Evolutionary conservation across 2,888 invertebrate species (phyloP), one percentile per base, ranked within the genome.

Genomic region (Noctua fimbriata): DNA sequence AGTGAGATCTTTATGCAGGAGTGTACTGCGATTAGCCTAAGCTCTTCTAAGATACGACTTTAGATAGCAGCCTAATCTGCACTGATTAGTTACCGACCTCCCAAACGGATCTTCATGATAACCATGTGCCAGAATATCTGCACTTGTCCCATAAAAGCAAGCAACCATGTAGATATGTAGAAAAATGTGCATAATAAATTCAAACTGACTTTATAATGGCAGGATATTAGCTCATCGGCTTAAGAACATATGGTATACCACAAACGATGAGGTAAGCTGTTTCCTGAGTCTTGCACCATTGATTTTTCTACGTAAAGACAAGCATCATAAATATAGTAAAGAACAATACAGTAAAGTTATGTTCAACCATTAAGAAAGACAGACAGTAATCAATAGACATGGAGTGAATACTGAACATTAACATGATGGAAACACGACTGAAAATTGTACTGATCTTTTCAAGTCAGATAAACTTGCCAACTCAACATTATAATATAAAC

Each of bases 201-300:
- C 67, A 70, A 73, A 79, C n/a, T 7, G 32, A 36, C 36, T 73
- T 49, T 49, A 58, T 76, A 76, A 76, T 58, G 73, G 18, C 84
- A 73, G 84, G 84, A 84, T 85, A 73, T 84, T 84, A 84, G 36
- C 75, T 84, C 85, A 84, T 76, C 75, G 75, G 47, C 10, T 65
- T 67, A 65, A 58, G 36, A 85, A 85, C 78, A 81, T 73, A 78
- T 75, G 85, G 87, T 72, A 41, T 44, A 66, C 73, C n/a, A 63
- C 36, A 58, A 66, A 36, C 69, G 63, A 84, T 81, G 75, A 78
- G 55, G 75, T 84, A 82, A 85, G 60, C 65, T 0, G 24, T n/a
- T 76, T 81, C 49, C 67, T 12, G 44, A 52, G 69, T 71, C 47
- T 69, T 67, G 28, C n/a, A 6, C 14, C 66, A 84, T 81, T 70